These are phyloP conservation scores for Macrotus californicus DNA, from an alignment of 2,113 vertebrate genomes.

Conservation along the genomic window DNA sequence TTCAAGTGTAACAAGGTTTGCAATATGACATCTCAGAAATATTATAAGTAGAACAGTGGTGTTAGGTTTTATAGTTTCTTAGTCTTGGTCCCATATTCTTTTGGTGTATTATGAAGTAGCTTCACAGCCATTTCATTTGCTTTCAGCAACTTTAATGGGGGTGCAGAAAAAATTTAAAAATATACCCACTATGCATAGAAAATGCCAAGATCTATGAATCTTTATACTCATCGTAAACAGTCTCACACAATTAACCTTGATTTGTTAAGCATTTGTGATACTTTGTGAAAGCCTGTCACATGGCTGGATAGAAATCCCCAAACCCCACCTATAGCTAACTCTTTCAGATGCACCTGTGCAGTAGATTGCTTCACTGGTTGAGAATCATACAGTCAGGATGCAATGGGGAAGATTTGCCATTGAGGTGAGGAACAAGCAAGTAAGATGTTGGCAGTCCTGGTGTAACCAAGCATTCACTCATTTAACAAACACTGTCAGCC, in stretches of 20 bases:
- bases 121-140: constrained; percentile 14
- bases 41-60: not conserved
- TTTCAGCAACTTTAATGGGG: not conserved
- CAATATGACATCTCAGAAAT: constrained; percentile 13
- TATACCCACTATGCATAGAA: not conserved
- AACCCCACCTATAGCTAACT: not conserved
- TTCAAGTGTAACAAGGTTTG: constrained; percentile 8
- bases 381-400: not conserved
- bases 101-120: not conserved
- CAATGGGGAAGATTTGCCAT: not conserved
- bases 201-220: not conserved
- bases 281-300: not conserved
- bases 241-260: not conserved
- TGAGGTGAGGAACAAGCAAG: not conserved
- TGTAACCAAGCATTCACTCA: not conserved
- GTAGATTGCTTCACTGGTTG: not conserved
- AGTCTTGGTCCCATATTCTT: not conserved
- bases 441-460: not conserved
- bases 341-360: not conserved
- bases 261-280: not conserved
- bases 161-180: not conserved
- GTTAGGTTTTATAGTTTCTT: not conserved
- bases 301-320: not conserved
- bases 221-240: not conserved
- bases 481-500: not conserved